Evolutionary conservation across 2,113 vertebrate species (phyloP).

Genomic region (Aleadryas rufinucha): DNA sequence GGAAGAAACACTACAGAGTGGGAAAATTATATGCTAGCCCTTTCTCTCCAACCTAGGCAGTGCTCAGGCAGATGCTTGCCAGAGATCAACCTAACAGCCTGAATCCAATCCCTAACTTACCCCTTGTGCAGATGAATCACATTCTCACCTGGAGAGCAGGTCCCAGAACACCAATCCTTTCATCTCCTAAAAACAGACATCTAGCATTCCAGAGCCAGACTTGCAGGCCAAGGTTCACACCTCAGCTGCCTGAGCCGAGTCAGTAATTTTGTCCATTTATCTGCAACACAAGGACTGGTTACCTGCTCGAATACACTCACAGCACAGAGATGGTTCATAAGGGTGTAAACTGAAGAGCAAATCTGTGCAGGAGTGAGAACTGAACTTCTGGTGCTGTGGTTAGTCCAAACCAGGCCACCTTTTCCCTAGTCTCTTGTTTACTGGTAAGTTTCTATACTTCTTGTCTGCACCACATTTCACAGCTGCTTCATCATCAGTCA

Average conservation of each 20-base stretch:
- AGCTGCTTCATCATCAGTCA: neutral
- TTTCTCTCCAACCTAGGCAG: neutral
- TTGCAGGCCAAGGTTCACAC: neutral
- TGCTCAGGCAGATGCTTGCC: neutral
- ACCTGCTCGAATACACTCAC: neutral
- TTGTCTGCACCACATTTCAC: neutral
- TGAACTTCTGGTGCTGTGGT: neutral
- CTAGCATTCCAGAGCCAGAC: neutral
- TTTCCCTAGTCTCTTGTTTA: neutral
- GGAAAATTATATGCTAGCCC: neutral
- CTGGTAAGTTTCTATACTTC: neutral
- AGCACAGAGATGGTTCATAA: neutral
- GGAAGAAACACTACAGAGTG: neutral
- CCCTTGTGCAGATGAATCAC: slow-evolving; percentile 20
- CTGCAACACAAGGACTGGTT: neutral
- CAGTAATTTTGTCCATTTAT: neutral
- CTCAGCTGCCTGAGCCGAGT: neutral
- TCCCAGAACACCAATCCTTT: slow-evolving; percentile 11
- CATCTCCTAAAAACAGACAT: neutral
- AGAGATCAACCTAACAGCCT: neutral
- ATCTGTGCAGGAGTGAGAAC: neutral
- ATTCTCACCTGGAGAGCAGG: slow-evolving; percentile 2
- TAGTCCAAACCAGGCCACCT: neutral
- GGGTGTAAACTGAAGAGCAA: neutral
- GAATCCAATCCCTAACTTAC: neutral